These are phyloP conservation scores for Pimephales promelas DNA, from an alignment of 2,113 vertebrate species.

Conservation along the genomic window DNA sequence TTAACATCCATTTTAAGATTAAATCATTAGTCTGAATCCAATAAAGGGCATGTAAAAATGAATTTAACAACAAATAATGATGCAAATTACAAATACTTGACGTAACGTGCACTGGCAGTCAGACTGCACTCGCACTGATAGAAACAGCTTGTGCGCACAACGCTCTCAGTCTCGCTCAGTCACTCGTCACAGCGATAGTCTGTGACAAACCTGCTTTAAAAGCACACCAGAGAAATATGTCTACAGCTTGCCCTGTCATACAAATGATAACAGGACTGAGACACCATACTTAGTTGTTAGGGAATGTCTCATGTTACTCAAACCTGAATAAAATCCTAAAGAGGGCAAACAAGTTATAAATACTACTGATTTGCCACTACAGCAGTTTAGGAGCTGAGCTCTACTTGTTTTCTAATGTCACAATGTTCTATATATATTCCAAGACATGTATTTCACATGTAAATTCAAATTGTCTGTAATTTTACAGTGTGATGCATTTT, in stretches of 20 bases:
- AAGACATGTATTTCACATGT: neutral
- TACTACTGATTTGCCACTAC: neutral
- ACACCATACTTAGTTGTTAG: neutral
- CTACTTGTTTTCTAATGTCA: neutral
- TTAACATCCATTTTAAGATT: neutral
- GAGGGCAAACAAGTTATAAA: neutral
- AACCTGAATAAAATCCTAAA: too few species aligned
- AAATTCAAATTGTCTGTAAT: neutral
- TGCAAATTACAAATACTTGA: neutral
- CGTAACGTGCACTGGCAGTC: neutral
- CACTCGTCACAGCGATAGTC: neutral
- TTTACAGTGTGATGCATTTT: neutral
- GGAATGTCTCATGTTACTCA: too few species aligned
- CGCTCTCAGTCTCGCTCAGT: neutral
- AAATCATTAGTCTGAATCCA: neutral
- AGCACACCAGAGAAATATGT: neutral
- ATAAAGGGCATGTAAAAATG: neutral
- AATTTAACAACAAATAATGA: neutral
- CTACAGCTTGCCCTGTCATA: neutral
- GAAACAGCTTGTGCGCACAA: conserved; percentile 2
- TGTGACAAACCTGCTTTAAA: conserved; percentile 2
- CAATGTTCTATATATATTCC: neutral
- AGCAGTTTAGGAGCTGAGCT: neutral
- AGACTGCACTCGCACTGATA: neutral
- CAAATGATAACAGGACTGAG: neutral